These are phyloP conservation scores for Charadrius vociferus DNA, from an alignment of 2,113 vertebrate genomes.

Conservation along the genomic window DNA sequence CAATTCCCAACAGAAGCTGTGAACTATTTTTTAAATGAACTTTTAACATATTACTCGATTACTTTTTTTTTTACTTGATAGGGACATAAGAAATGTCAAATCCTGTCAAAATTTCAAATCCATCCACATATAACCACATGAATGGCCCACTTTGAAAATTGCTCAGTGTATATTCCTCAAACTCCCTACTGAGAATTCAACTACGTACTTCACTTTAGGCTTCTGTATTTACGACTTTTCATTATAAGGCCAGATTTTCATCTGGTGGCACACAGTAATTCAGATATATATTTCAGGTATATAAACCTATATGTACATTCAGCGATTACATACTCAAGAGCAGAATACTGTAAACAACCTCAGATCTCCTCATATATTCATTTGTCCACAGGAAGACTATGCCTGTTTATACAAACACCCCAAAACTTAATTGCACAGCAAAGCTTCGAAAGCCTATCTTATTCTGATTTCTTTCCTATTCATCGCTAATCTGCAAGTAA, in stretches of 20 bases:
- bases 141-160: background rate
- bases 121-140: fast-evolving
- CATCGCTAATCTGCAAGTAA: background rate
- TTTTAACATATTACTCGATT: background rate
- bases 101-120: background rate
- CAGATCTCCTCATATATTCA: background rate
- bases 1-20: background rate
- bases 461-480: background rate
- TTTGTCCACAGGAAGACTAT: background rate
- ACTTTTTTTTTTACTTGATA: background rate
- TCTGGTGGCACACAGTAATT: background rate
- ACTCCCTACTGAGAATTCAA: background rate
- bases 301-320: background rate
- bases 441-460: background rate
- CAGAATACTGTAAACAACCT: background rate
- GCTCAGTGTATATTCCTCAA: background rate
- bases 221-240: background rate
- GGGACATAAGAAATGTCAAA: background rate
- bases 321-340: background rate
- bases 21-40: background rate
- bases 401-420: background rate
- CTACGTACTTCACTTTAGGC: background rate
- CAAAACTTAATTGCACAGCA: background rate
- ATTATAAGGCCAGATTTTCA: background rate
- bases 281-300: background rate